Conservation (phyloP, 2,797 vertebrate genomes). For the Pseudomugil gertrudae region DNA sequence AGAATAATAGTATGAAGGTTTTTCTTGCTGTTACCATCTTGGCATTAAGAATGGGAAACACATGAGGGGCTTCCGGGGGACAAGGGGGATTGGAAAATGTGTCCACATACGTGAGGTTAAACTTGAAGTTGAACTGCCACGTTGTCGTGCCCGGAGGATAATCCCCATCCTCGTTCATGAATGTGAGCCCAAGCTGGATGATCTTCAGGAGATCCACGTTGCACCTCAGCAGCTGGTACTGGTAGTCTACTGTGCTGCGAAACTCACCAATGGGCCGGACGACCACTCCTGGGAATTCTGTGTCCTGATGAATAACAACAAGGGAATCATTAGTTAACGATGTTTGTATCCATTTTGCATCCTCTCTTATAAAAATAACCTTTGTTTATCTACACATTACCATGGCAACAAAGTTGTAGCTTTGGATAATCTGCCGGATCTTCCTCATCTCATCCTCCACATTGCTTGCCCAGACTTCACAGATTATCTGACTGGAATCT, state of each 20-base stretch:
- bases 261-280: conserved; percentile 97
- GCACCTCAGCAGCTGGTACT: conserved; percentile 96
- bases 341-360: neutral
- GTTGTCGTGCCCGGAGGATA: conserved; percentile 94
- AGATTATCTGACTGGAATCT: conserved; percentile 98
- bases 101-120: conserved; percentile 93
- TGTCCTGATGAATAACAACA: conserved; percentile 84
- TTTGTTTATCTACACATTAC: conserved; percentile 64
- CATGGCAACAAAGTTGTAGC: conserved; percentile 97
- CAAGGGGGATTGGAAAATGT: too few relatives aligned
- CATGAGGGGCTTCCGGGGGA: too few relatives aligned
- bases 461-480: conserved; percentile 98
- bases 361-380: neutral
- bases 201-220: conserved; percentile 98
- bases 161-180: conserved; percentile 96
- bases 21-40: too few relatives aligned
- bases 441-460: conserved; percentile 99
- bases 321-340: neutral
- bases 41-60: too few relatives aligned
- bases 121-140: conserved; percentile 99
- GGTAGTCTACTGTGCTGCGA: conserved; percentile 96
- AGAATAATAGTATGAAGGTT: too few relatives aligned
- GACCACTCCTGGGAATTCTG: conserved; percentile 96
- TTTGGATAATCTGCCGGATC: conserved; percentile 95
- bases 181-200: conserved; percentile 96